A percentile compares a stretch with the other conserved stretches of the same genome.
phyloP scores from a whole-genome alignment of 2,113 vertebrate species.

The Oxygymnocypris stewartii region DNA sequence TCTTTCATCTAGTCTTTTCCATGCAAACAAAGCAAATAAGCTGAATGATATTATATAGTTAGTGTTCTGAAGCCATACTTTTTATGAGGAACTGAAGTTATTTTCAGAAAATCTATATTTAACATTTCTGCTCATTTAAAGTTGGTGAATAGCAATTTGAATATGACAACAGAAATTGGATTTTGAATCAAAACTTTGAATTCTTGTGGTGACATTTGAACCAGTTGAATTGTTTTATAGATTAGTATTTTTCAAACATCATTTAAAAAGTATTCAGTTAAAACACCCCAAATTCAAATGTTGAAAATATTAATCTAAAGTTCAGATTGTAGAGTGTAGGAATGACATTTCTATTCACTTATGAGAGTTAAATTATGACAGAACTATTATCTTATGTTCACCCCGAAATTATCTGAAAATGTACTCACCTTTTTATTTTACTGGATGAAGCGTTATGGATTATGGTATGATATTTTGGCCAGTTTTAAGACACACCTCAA shows the following conservation, averaged over 20 bases:
- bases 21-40: neutral
- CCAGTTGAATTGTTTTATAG: neutral
- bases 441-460: neutral
- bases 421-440: too few relatives aligned
- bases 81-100: neutral
- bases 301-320: neutral
- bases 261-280: neutral
- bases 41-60: neutral
- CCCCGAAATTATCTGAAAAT: too few relatives aligned
- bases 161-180: too few relatives aligned
- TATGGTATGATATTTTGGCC: neutral
- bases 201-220: neutral
- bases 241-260: neutral
- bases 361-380: neutral
- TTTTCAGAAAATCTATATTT: neutral
- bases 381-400: too few relatives aligned
- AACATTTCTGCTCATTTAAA: neutral
- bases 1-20: neutral
- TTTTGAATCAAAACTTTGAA: too few relatives aligned
- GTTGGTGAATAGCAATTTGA: too few relatives aligned
- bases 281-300: neutral
- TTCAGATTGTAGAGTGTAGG: neutral
- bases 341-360: neutral
- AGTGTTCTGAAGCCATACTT: neutral
- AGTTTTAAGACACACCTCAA: too few relatives aligned